Percentiles rank a stretch among this genome's conserved stretches.
Conservation (phyloP, 2,888 invertebrate genomes). For the Marasmarcha lunaedactyla region DNA sequence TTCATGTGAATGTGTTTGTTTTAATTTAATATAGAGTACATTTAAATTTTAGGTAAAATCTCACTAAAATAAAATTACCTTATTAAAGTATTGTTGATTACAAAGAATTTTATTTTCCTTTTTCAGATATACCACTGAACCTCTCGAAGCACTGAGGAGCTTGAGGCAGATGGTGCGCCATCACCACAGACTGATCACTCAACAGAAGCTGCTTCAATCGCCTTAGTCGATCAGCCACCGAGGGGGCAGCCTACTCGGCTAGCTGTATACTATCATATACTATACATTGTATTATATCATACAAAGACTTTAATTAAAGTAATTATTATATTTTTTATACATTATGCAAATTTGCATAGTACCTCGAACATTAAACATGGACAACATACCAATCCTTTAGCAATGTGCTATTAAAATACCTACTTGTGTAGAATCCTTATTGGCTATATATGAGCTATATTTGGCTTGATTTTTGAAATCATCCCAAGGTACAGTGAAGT, state of each 20-base stretch:
- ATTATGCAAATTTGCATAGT: conserved; percentile 14
- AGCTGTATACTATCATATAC: background rate
- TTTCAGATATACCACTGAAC: conserved; percentile 90
- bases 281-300: conserved; percentile 14
- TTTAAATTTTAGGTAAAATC: too few species aligned
- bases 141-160: conserved; percentile 86
- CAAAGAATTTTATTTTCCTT: too few species aligned
- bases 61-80: too few species aligned
- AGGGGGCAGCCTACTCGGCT: background rate
- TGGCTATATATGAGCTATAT: too few species aligned
- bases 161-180: conserved; percentile 39
- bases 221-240: background rate
- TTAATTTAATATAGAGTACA: too few species aligned
- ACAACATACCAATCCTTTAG: too few species aligned
- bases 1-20: too few species aligned
- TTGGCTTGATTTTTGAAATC: too few species aligned
- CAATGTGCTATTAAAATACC: too few species aligned
- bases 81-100: too few species aligned
- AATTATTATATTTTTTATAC: conserved; percentile 2
- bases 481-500: too few species aligned
- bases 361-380: conserved; percentile 35
- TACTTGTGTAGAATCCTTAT: too few species aligned
- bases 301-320: background rate
- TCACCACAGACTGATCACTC: conserved; percentile 42
- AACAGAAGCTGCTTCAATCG: conserved; percentile 23